These are phyloP conservation scores for Aurelia sp. DNA, from an alignment of 30 jellyfish, hydroid and myxozoan species.

Conservation along the genomic window DNA sequence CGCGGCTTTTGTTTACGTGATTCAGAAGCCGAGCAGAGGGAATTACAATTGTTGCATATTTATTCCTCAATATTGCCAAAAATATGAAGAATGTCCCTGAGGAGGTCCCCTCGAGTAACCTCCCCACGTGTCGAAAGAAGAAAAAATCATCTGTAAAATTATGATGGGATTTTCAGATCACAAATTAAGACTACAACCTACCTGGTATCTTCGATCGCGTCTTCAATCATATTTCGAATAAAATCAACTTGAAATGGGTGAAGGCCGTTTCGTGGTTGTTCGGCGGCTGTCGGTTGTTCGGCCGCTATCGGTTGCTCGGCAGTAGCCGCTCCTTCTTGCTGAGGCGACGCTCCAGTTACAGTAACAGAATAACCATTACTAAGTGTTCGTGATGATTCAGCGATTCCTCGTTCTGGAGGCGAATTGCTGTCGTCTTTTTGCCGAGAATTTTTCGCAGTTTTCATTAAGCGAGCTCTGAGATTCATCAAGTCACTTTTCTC, in stretches of 20 bases:
- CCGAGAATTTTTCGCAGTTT: neutral
- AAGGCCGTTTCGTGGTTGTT: constrained; percentile 14
- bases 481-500: neutral
- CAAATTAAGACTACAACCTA: neutral
- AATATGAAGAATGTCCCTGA: no score
- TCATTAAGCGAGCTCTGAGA: neutral
- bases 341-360: neutral
- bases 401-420: neutral
- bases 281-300: constrained; percentile 13
- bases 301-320: constrained; percentile 7
- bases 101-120: no score
- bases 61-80: no score
- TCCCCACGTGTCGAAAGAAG: no score
- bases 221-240: constrained; percentile 92
- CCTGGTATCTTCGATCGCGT: constrained; percentile 95
- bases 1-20: no score
- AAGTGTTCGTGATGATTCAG: neutral
- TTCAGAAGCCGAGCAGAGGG: no score
- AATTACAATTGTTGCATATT: no score
- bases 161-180: no score
- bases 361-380: neutral
- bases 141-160: no score
- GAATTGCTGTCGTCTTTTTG: neutral
- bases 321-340: neutral
- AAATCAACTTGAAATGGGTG: constrained; percentile 86